These are phyloP conservation scores for Drosophila testacea DNA, from an alignment of 2,888 invertebrate genomes.

Conservation along the genomic window DNA sequence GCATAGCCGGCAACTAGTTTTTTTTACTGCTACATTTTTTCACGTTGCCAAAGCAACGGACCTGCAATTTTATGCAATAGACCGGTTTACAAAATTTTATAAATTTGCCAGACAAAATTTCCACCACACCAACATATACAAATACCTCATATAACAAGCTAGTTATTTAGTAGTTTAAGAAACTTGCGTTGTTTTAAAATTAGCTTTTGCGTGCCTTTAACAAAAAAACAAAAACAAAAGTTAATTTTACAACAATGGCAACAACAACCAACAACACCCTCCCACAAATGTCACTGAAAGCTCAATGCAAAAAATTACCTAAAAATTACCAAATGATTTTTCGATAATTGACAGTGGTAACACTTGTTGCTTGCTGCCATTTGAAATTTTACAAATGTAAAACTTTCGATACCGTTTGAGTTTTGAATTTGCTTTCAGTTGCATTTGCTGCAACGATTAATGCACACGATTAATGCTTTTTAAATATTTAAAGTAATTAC, in stretches of 20 bases:
- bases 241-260: slow-evolving; percentile 74
- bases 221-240: slow-evolving; percentile 32
- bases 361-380: slow-evolving; percentile 31
- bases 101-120: slow-evolving; percentile 82
- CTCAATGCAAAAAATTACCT: slow-evolving; percentile 26
- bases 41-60: slow-evolving; percentile 67
- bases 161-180: slow-evolving; percentile 79
- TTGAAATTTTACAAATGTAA: slow-evolving; percentile 6
- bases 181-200: slow-evolving; percentile 68
- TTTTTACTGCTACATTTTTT: slow-evolving; percentile 68
- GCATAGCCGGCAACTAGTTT: slow-evolving; percentile 86
- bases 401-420: slow-evolving; percentile 16
- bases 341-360: slow-evolving; percentile 13
- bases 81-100: slow-evolving; percentile 85
- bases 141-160: slow-evolving; percentile 65
- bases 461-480: slow-evolving; percentile 72
- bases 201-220: slow-evolving; percentile 51
- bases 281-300: slow-evolving; percentile 70
- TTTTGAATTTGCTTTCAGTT: slow-evolving; percentile 56
- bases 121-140: slow-evolving; percentile 67
- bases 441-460: slow-evolving; percentile 51
- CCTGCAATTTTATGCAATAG: slow-evolving; percentile 86
- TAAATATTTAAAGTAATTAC: slow-evolving; percentile 83
- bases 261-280: slow-evolving; percentile 37
- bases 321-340: slow-evolving; percentile 16